These are phyloP conservation scores for Empis stercorea DNA, from an alignment of 2,888 invertebrate species.

Conservation along the genomic window DNA sequence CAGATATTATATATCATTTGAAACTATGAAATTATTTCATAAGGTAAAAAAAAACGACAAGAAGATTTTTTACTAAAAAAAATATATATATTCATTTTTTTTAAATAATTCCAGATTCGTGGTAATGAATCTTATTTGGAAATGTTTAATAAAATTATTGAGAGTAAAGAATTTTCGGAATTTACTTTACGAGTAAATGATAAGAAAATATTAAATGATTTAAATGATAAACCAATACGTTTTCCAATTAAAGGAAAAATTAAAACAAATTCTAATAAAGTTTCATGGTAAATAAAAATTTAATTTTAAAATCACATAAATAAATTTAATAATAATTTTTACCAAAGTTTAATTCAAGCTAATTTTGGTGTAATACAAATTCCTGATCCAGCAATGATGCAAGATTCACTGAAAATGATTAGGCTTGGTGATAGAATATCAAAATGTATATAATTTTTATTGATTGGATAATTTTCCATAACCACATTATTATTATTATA, in stretches of 20 bases:
- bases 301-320: background rate
- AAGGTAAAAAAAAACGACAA: no score
- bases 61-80: no score
- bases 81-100: no score
- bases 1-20: conserved; percentile 52
- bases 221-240: conserved; percentile 53
- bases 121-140: conserved; percentile 45
- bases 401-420: conserved; percentile 57
- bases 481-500: conserved; percentile 5
- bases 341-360: conserved; percentile 58
- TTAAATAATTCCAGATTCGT: conserved; percentile 44
- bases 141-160: conserved; percentile 42
- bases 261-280: conserved; percentile 56
- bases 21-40: conserved; percentile 60
- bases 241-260: conserved; percentile 60
- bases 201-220: conserved; percentile 50
- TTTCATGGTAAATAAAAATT: conserved; percentile 48
- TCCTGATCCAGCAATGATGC: conserved; percentile 51
- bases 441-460: conserved; percentile 51
- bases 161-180: conserved; percentile 54
- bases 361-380: conserved; percentile 55
- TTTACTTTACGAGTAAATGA: conserved; percentile 56
- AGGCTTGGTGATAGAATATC: conserved; percentile 52
- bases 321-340: background rate
- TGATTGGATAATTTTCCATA: no score